phyloP scores from a whole-genome alignment of 2,113 vertebrate species.

The Vicugna pacos region DNA sequence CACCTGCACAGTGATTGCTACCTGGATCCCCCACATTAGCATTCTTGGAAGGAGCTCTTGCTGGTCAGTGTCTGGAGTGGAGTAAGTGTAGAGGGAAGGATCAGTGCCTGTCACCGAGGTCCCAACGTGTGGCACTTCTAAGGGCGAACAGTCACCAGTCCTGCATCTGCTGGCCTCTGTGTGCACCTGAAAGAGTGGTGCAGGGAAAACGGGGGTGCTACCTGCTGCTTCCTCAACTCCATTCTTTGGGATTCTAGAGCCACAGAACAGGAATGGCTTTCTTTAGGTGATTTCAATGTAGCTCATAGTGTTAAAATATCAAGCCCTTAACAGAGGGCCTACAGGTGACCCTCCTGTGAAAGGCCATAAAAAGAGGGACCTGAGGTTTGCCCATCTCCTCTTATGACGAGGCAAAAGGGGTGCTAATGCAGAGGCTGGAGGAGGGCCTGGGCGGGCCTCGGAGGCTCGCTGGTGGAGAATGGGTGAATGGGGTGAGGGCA shows the following conservation, averaged over 20 bases:
- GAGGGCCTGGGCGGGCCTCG: no score
- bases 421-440: accelerated
- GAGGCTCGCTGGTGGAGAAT: background rate
- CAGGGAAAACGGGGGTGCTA: background rate
- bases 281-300: background rate
- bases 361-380: background rate
- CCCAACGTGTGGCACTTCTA: accelerated
- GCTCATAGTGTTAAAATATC: background rate
- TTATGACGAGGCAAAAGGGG: no score
- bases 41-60: background rate
- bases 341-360: background rate
- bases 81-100: background rate
- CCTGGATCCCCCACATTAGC: background rate
- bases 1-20: background rate
- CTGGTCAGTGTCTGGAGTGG: background rate
- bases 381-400: background rate
- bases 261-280: background rate
- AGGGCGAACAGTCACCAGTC: background rate
- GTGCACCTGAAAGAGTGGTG: background rate
- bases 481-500: background rate
- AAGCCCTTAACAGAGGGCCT: background rate
- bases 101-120: background rate
- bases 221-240: background rate
- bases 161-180: background rate
- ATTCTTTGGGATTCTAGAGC: background rate